Conservation (phyloP, 1,140 invertebrate genomes). For the Hormaphis cornu region DNA sequence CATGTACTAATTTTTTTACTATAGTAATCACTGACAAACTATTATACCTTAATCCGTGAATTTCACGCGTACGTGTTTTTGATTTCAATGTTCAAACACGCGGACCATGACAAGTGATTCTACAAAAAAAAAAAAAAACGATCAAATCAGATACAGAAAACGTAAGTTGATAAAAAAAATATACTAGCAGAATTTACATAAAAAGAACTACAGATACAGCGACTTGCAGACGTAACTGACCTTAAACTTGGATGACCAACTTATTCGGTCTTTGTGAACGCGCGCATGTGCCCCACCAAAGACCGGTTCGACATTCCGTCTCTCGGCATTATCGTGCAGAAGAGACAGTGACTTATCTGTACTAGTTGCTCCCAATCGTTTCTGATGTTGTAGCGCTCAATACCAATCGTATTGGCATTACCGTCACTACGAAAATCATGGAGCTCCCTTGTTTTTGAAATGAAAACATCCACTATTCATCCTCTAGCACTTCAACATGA, state of each 20-base stretch:
- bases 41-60: no score
- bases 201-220: background rate
- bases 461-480: background rate
- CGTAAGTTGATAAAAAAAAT: background rate
- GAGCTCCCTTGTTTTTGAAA: background rate
- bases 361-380: background rate
- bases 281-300: constrained; percentile 28
- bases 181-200: background rate
- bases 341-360: constrained; percentile 28
- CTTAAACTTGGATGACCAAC: constrained; percentile 32
- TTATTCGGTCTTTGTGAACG: constrained; percentile 25
- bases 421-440: no score
- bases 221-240: constrained; percentile 22
- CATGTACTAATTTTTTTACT: no score
- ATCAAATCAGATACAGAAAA: background rate
- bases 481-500: background rate
- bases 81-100: no score
- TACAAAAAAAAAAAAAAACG: background rate
- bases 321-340: background rate
- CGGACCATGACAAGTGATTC: no score
- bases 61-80: no score
- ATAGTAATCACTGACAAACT: no score
- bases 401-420: background rate
- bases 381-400: background rate
- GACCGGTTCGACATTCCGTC: constrained; percentile 24